Percentiles rank a stretch among this genome's conserved stretches.
Conservation (phyloP, 1,140 invertebrate species). For the Lysiphlebus fabarum region DNA sequence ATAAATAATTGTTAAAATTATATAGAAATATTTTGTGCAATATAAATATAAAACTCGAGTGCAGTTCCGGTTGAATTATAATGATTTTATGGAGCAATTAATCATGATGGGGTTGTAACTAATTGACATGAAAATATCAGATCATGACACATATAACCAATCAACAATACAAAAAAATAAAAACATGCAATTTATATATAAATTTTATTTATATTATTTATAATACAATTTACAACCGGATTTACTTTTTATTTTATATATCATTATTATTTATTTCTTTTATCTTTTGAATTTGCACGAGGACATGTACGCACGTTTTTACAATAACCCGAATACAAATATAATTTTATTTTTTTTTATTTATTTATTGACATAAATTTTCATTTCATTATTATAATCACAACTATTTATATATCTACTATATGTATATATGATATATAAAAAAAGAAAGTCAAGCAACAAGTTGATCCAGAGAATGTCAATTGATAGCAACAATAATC, state of each 20-base stretch:
- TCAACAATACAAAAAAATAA: not conserved
- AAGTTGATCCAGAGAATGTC: too few relatives aligned
- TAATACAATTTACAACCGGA: constrained; percentile 15
- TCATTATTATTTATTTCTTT: constrained; percentile 11
- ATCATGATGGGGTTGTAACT: constrained; percentile 8
- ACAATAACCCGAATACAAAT: too few relatives aligned
- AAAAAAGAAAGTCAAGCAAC: not conserved
- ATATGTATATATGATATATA: not conserved
- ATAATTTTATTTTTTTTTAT: not conserved
- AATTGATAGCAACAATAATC: too few relatives aligned
- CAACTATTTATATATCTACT: not conserved
- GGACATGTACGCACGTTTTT: constrained; percentile 22
- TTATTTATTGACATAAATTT: not conserved
- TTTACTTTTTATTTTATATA: constrained; percentile 20
- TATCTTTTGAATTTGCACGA: not conserved
- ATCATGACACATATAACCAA: not conserved
- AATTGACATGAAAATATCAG: constrained; percentile 19
- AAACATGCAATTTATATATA: constrained; percentile 20
- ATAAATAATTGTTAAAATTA: too few relatives aligned
- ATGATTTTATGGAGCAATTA: not conserved
- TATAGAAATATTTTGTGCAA: too few relatives aligned
- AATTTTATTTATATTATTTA: constrained; percentile 13
- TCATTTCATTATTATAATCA: not conserved
- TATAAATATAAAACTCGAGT: not conserved
- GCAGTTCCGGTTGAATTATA: constrained; percentile 19